Evolutionary conservation across 2,113 vertebrate genomes (phyloP), one percentile per base, ranked within the genome.

Genomic region (Melierax canorus): DNA sequence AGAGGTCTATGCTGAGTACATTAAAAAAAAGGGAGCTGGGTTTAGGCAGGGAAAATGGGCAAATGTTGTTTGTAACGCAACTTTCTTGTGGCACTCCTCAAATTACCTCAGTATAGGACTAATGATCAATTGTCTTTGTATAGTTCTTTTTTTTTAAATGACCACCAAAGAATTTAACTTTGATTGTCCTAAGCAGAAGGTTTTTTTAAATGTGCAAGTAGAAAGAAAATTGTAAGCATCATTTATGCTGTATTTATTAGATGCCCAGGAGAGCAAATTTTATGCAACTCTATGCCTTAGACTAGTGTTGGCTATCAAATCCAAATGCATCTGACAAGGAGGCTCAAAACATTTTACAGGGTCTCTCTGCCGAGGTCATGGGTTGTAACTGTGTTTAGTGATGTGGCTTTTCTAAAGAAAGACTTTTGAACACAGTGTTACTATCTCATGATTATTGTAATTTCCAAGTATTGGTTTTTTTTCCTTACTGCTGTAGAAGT

Each of bases 111-210:
- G 46, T 83, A 73, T 50, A 72, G 77, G 51, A 75, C 75, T 96
- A 84, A n/a, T 77, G 71, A 89, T 77, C 66, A 80, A 39, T 84
- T 74, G 43, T 87, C 62, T 83, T 67, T 81, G 32, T 84, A 63
- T 43, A 89, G 50, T 80, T 85, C 5, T 48, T 48, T 48, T 92
- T 95, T 87, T 95, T 36, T 63, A 66, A 94, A 93, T 79, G 76
- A 94, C 82, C 92, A 66, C 92, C 98, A 92, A 95, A 97, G 86
- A 96, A 85, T 79, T 93, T 75, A 78, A 62, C 87, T 72, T 90
- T 10, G 20, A 93, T 96, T 91, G 66, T 94, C 90, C 48, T 83
- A 68, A 91, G 68, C 56, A 73, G 69, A 86, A 58, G 30, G 7
- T 32, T 76, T 85, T 82, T 94, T 95, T 41, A 83, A 90, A 76